Percentiles rank a stretch among this genome's conserved stretches.
Conservation (phyloP, 1,140 invertebrate species). For the Ceratoteleas bidentatus region DNA sequence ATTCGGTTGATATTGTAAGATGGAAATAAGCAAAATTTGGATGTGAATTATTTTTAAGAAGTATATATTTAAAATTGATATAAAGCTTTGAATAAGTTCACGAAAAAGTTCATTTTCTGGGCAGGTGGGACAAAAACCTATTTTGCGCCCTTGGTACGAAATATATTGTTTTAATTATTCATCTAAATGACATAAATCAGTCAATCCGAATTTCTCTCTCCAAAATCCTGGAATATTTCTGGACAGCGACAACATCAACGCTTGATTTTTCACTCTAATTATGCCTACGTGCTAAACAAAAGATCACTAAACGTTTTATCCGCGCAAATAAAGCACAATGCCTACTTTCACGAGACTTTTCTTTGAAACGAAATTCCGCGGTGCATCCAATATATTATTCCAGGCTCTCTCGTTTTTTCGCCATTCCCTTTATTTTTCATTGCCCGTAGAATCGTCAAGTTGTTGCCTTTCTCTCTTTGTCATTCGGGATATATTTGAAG, state of each 20-base stretch:
- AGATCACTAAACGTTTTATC: constrained; percentile 28
- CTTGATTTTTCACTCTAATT: constrained; percentile 6
- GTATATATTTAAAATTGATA: too few species aligned
- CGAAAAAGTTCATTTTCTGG: too few species aligned
- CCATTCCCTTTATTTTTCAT: constrained; percentile 48
- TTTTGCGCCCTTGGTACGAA: too few species aligned
- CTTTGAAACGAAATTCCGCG: constrained; percentile 36
- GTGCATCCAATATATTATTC: constrained; percentile 48
- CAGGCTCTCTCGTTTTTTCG: constrained; percentile 50
- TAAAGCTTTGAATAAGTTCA: too few species aligned
- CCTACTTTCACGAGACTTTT: constrained; percentile 14
- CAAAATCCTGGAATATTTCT: not conserved
- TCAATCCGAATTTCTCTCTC: too few species aligned
- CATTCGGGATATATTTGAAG: constrained; percentile 70
- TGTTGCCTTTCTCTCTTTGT: constrained; percentile 51
- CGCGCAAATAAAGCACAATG: constrained; percentile 14
- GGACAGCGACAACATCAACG: not conserved
- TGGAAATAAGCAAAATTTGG: too few species aligned
- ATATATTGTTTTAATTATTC: too few species aligned
- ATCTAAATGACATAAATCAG: too few species aligned
- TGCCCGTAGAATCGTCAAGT: constrained; percentile 45
- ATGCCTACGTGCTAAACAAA: constrained; percentile 1
- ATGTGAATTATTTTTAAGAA: too few species aligned
- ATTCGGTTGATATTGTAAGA: too few species aligned
- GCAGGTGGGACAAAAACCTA: too few species aligned